Conservation (phyloP, 2,797 vertebrate species). For the Chaunax sp. region DNA sequence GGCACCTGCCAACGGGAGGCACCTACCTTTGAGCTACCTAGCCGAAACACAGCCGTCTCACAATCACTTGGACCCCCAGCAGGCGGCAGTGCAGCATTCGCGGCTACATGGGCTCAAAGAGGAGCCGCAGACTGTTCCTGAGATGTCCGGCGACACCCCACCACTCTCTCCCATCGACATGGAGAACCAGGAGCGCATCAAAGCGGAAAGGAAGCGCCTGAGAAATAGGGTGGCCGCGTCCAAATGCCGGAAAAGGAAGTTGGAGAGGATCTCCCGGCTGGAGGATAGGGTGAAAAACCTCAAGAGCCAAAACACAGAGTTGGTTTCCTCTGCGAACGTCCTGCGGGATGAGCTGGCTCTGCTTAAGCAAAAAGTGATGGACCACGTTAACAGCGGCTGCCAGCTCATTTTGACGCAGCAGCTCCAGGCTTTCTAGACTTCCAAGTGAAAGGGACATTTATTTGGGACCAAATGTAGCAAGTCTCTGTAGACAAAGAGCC, state of each 20-base stretch:
- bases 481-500: slow-evolving; percentile 27
- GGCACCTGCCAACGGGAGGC: slow-evolving; percentile 76
- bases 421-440: slow-evolving; percentile 90
- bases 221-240: slow-evolving; percentile 96
- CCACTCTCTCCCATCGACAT: slow-evolving; percentile 96
- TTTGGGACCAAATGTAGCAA: slow-evolving; percentile 77
- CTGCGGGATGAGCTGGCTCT: slow-evolving; percentile 96
- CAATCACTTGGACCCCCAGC: slow-evolving; percentile 70
- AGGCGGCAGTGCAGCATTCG: slow-evolving; percentile 82
- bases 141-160: slow-evolving; percentile 93
- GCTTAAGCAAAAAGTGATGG: slow-evolving; percentile 98
- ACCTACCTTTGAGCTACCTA: slow-evolving; percentile 68
- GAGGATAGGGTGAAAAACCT: slow-evolving; percentile 96
- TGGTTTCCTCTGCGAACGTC: slow-evolving; percentile 94
- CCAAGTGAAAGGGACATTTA: slow-evolving; percentile 43
- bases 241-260: slow-evolving; percentile 97
- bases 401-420: slow-evolving; percentile 97
- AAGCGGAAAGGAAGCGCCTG: slow-evolving; percentile 96
- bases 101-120: slow-evolving; percentile 92
- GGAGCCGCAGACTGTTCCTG: slow-evolving; percentile 95
- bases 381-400: slow-evolving; percentile 97
- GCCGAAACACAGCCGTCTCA: slow-evolving; percentile 53
- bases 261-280: slow-evolving; percentile 94
- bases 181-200: slow-evolving; percentile 96
- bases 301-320: slow-evolving; percentile 95